These are phyloP conservation scores for Cirrhinus molitorella DNA, from an alignment of 2,797 vertebrate species.

Conservation along the genomic window DNA sequence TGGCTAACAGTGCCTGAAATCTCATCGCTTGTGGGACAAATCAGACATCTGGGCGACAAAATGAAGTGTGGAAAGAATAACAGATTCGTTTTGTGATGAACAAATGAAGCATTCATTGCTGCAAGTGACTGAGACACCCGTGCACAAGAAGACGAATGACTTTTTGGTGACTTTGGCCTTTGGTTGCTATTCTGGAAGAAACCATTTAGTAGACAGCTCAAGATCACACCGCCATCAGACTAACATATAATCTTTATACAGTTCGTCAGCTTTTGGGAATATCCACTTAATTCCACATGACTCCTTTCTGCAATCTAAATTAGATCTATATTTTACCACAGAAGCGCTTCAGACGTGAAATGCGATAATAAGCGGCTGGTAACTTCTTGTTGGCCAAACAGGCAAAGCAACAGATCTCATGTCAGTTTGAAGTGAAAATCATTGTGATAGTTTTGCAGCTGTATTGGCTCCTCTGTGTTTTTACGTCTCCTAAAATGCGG, in stretches of 20 bases:
- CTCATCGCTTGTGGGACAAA: slow-evolving; percentile 31
- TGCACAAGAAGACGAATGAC: not conserved
- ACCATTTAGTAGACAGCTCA: not conserved
- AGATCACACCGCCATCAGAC: not conserved
- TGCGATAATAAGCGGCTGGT: slow-evolving; percentile 5
- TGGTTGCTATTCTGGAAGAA: not conserved
- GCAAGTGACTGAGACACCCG: not conserved
- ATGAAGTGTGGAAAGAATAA: slow-evolving; percentile 24
- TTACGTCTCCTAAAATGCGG: not conserved
- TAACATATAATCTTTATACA: not conserved
- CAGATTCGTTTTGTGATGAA: slow-evolving; percentile 18
- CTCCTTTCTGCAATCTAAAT: not conserved
- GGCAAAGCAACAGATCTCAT: slow-evolving; percentile 3
- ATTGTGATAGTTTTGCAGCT: slow-evolving; percentile 32
- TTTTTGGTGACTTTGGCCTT: not conserved
- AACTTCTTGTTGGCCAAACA: slow-evolving; percentile 26
- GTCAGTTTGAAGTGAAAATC: slow-evolving; percentile 29
- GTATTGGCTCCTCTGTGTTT: slow-evolving; percentile 10
- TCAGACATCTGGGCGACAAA: slow-evolving; percentile 28
- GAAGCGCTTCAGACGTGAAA: slow-evolving; percentile 1
- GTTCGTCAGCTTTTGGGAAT: not conserved
- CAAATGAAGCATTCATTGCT: not conserved
- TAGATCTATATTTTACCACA: not conserved
- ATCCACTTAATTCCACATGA: not conserved
- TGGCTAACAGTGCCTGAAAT: slow-evolving; percentile 50